Base-by-base conservation (phyloP, 2,888 invertebrate species). In the Microchrysa polita region DNA sequence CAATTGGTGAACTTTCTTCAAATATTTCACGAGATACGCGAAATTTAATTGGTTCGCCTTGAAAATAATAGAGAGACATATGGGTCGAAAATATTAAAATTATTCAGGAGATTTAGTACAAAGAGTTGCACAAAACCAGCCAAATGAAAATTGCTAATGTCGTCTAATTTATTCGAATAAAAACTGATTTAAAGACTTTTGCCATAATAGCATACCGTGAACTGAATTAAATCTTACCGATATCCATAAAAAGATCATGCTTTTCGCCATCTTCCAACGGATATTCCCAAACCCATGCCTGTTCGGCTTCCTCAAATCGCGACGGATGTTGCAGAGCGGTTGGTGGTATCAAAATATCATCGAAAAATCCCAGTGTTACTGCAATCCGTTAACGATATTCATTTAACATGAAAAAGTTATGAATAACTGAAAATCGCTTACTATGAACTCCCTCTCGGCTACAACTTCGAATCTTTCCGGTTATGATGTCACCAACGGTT, bases 271-370 rank as follows among this genome's bases (percentile, higher is more conserved):
- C 93, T 7, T 90, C 92, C 72, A 91, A 89, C 27, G 94, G 93
- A 83, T 97, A 98, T 81, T 97, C 95, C 98, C 98, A 98, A 0
- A 97, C 92, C 97, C 97, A 98, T 0, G 93, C 92, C 86, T 97
- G 95, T 84, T 93, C 95, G 57, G 92, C 91, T 84, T 95, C 94
- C 84, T 95, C 94, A 84, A 97, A 98, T 79, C 93, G 89, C 0
- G 96, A 95, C 1, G 97, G 97, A 84, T 96, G 94, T 84, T 97
- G 98, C 42, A 99, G 86, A 52, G 94, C 92, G 81, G 93, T 92
- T 0, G 95, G 92, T 40, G 97, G 96, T 81, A 99, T 95, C 73
- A 97, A 85, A 77, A 99, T 96, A 82, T 99, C 98, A 86, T 97
- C 97, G 83, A 97, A 99, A 86, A 98, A 98, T 72, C 96, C 97